Evolutionary conservation across 2,888 invertebrate genomes (phyloP), one percentile per base, ranked within the genome.

Genomic region (Diaprepes abbreviatus): DNA sequence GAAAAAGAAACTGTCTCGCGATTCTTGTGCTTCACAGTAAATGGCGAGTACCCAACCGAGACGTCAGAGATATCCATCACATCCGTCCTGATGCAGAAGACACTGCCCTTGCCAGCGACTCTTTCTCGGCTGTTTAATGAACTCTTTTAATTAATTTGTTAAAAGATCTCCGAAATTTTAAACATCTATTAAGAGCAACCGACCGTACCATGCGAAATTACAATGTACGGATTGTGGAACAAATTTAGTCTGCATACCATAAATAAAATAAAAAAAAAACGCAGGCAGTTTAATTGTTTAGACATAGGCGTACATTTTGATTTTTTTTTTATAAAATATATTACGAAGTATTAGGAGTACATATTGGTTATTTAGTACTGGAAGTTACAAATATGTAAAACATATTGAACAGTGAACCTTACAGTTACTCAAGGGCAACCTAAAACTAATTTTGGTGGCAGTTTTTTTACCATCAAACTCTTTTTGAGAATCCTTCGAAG

Each of bases 91-190:
- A 12, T 31, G 21, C 33, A 55, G 21, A 35, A 36, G 54, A 55
- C 36, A 36, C 35, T 55, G 36, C 33, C 33, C 21, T 35, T 12
- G 35, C 36, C 12, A 36, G 35, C 36, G 19, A 35, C 35, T 17
- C 21, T 17, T 35, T 12, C 52, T 24, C n/a, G 17, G 12, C 54
- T 60, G 33, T 60, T 17, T 48, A 38, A 60, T 60, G 60, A 45
- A 31, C 48, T 60, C 31, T 60, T 28, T 21, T 50, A 62, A 62
- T 62, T 62, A 62, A 62, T 62, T 62, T 36, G 62, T 62, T 62
- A 52, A 62, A 52, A 62, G 50, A 62, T 52, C 10, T 50, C 62
- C 62, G 62, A 62, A 62, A 62, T 52, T 38, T 62, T 52, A 48
- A 62, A 50, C 62, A 36, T 50, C 62, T 21, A 40, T 52, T 62